Evolutionary conservation across 2,113 vertebrate genomes (phyloP), one percentile per base, ranked within the genome.

Genomic region (Microcebus griseorufus): DNA sequence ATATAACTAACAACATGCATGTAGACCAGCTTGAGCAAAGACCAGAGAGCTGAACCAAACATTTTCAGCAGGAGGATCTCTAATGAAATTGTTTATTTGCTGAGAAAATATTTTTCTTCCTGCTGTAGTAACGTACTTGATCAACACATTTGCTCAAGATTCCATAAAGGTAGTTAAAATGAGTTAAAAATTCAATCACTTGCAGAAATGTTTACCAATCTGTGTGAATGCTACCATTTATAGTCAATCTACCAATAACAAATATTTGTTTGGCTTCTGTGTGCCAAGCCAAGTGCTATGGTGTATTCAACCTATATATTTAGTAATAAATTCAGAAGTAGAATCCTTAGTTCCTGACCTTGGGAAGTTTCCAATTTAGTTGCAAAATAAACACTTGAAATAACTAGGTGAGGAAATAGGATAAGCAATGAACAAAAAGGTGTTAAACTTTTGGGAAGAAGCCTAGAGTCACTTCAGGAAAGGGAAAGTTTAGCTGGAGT

Each of bases 51-150:
- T 89, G 32, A 78, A 76, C 32, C 13, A 88, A 93, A 75, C 8
- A 62, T 70, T 89, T 96, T 95, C 9, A 78, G 2, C 62, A 55
- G 23, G 37, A 58, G 6, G 16, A 81, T 79, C 48, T 75, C 70
- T 75, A 90, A 64, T 69, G 12, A 92, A 65, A 93, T 80, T 65
- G 11, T 70, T 96, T 93, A 48, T 81, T 92, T 93, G 32, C 22
- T 70, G 76, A 93, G 42, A 80, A 93, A 95, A 62, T 45, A 76
- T 32, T 55, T 42, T 94, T 87, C 12, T 84, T 90, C 42, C n/a
- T 87, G 25, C n/a, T 92, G 4, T 73, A 45, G 23, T 60, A 14
- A 85, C 25, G 55, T 88, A 88, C 88, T 91, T 89, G 5, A 67
- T 86, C 16, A 95, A 75, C 64, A 78, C 13, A 81, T 85, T 69